Conservation (phyloP, 2,888 invertebrate genomes). For the Melanostoma mellinum region DNA sequence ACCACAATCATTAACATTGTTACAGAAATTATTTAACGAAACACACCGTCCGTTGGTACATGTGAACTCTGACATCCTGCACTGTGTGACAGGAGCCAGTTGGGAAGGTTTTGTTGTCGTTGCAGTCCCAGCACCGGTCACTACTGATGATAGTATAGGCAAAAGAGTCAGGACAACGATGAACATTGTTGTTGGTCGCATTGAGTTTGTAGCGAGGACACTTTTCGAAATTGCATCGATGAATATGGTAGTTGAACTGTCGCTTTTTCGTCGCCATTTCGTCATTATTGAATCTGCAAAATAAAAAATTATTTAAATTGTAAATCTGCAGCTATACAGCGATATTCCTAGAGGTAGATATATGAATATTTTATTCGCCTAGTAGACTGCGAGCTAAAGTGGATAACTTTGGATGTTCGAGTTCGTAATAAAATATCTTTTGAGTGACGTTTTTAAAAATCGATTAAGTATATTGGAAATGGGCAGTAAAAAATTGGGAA, state of each 20-base stretch:
- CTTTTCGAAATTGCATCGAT: conserved; percentile 65
- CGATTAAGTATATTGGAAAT: conserved; percentile 8
- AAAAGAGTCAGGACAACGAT: conserved; percentile 58
- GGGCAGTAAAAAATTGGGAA: conserved; percentile 1
- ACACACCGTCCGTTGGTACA: conserved; percentile 82
- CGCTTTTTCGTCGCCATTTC: conserved; percentile 81
- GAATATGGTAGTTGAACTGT: conserved; percentile 77
- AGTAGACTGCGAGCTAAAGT: background rate
- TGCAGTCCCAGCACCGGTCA: conserved; percentile 73
- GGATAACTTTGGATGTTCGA: background rate
- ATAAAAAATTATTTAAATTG: conserved; percentile 7
- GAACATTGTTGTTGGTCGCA: conserved; percentile 64
- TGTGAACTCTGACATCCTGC: conserved; percentile 80
- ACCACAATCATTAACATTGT: conserved; percentile 90
- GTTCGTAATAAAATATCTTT: conserved; percentile 1
- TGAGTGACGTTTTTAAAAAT: conserved; percentile 1
- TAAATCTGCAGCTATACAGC: too few relatives aligned
- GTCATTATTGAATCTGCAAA: conserved; percentile 79
- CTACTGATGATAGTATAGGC: conserved; percentile 60
- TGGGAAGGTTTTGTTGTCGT: conserved; percentile 75
- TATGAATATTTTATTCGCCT: too few relatives aligned
- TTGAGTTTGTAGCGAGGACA: conserved; percentile 48
- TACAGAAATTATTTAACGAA: conserved; percentile 89
- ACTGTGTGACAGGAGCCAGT: conserved; percentile 75
- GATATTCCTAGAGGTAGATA: too few relatives aligned